phyloP scores from a whole-genome alignment of 2,888 invertebrate genomes.

The Polymixis flavicincta region DNA sequence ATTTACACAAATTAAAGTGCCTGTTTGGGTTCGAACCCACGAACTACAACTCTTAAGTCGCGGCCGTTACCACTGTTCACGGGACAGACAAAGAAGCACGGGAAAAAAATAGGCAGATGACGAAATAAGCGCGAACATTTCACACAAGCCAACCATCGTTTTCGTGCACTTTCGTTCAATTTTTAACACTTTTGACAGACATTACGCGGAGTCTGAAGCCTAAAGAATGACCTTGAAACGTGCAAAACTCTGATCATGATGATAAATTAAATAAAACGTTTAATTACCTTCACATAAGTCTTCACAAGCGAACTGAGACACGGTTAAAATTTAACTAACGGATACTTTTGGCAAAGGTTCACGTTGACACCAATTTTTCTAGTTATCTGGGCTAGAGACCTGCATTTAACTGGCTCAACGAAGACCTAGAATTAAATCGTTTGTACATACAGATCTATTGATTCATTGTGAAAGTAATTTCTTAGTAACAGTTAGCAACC shows the following conservation, averaged over 20 bases:
- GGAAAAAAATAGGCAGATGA: too few relatives aligned
- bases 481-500: neutral
- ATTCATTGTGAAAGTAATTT: conserved; percentile 1
- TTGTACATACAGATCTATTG: conserved; percentile 19
- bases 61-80: too few relatives aligned
- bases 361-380: conserved; percentile 69
- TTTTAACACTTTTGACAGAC: neutral
- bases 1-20: too few relatives aligned
- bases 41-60: too few relatives aligned
- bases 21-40: too few relatives aligned
- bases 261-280: neutral
- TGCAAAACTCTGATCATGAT: neutral
- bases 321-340: conserved; percentile 76
- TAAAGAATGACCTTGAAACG: conserved; percentile 30
- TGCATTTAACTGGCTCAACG: conserved; percentile 39
- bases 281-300: conserved; percentile 36
- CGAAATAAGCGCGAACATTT: neutral
- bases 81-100: too few relatives aligned
- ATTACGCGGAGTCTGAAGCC: neutral
- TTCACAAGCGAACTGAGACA: conserved; percentile 22
- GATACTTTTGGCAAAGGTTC: conserved; percentile 71
- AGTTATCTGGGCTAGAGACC: conserved; percentile 47
- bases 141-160: neutral
- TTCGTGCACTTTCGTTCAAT: neutral
- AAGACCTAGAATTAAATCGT: conserved; percentile 31